phyloP scores from a whole-genome alignment of 2,888 invertebrate genomes.

The Mythimna vitellina region DNA sequence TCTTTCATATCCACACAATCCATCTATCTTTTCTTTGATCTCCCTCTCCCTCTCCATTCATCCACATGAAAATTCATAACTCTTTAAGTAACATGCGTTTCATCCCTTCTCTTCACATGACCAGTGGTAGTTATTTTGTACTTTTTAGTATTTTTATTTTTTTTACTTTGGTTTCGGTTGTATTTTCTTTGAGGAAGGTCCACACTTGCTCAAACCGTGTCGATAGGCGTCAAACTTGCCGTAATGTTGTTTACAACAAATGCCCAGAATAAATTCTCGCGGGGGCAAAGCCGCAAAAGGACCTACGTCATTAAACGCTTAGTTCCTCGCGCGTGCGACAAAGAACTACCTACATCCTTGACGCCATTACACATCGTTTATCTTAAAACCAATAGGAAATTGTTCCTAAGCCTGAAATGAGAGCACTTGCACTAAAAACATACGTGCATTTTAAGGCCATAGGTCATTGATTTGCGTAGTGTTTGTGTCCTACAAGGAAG shows the following conservation, averaged over 20 bases:
- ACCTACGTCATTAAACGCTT: conserved; percentile 25
- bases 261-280: background rate
- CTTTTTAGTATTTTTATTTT: too few relatives aligned
- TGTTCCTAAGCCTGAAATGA: background rate
- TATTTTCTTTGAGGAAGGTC: background rate
- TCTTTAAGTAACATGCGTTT: too few relatives aligned
- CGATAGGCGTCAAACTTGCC: background rate
- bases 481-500: background rate
- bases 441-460: background rate
- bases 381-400: background rate
- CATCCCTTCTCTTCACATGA: too few relatives aligned
- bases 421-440: conserved; percentile 20
- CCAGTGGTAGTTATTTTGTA: too few relatives aligned
- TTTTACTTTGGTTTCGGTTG: too few relatives aligned
- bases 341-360: background rate
- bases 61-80: too few relatives aligned
- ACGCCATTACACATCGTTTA: background rate
- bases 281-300: background rate
- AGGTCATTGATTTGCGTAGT: background rate
- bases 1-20: too few relatives aligned
- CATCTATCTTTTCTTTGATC: too few relatives aligned
- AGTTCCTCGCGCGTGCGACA: conserved; percentile 14
- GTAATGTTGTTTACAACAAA: background rate
- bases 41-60: too few relatives aligned
- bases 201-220: background rate